Percentiles rank a stretch among this genome's conserved stretches.
Evolutionary conservation across 1,140 invertebrate species (phyloP).

Genomic region (Stenopsyche tienmushanensis): DNA sequence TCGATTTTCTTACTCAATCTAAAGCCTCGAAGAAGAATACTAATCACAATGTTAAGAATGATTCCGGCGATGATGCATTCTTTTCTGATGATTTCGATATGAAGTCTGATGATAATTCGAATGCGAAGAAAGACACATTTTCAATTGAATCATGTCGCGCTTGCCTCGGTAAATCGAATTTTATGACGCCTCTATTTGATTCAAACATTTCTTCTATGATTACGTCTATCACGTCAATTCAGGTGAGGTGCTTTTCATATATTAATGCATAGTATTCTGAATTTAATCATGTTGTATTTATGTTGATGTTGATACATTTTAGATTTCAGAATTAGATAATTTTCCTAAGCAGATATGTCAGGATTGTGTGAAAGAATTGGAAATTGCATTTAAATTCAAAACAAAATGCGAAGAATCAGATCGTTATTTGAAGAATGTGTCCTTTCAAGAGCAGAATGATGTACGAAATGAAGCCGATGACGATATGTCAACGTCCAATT

Average conservation of each 20-base stretch:
- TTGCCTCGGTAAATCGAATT: constrained; percentile 46
- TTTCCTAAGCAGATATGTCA: constrained; percentile 50
- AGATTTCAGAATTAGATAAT: constrained; percentile 48
- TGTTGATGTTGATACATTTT: no score
- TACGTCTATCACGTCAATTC: constrained; percentile 29
- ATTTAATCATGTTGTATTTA: no score
- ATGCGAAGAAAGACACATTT: constrained; percentile 40
- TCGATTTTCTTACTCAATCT: constrained; percentile 7
- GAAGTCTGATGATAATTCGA: constrained; percentile 34
- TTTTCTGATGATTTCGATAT: constrained; percentile 17
- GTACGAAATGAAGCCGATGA: not conserved
- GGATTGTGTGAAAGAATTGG: constrained; percentile 48
- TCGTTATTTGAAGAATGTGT: constrained; percentile 20
- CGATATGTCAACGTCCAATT: not conserved
- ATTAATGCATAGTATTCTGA: no score
- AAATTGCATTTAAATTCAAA: constrained; percentile 52
- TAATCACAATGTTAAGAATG: not conserved
- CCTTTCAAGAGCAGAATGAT: constrained; percentile 5
- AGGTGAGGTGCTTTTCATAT: constrained; percentile 21
- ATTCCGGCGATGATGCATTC: constrained; percentile 37
- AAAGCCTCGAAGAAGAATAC: no score
- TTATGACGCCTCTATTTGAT: constrained; percentile 44
- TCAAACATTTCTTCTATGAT: constrained; percentile 26
- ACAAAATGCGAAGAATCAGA: constrained; percentile 52
- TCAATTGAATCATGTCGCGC: constrained; percentile 43